Evolutionary conservation across 2,113 vertebrate genomes (phyloP).

Genomic region (Hiodon alosoides): DNA sequence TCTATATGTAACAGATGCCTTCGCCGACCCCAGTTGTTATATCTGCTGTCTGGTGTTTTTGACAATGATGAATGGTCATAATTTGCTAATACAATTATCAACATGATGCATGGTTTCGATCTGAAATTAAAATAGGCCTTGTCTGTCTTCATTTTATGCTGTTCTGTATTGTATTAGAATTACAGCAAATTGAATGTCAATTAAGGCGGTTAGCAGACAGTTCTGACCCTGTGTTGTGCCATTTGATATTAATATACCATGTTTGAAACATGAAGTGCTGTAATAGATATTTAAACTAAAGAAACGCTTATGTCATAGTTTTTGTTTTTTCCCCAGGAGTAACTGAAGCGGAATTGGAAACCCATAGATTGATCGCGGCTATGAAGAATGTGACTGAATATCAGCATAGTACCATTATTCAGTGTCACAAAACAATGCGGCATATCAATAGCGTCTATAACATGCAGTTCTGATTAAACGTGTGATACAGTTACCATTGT

Average conservation of each 20-base stretch:
- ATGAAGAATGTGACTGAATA: background rate
- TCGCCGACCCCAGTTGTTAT: background rate
- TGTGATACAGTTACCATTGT: no score
- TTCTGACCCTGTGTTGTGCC: background rate
- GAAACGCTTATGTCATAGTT: background rate
- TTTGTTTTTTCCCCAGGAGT: background rate
- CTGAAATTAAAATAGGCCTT: constrained; percentile 3
- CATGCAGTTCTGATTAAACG: no score
- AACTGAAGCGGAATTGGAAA: background rate
- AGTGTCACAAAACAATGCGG: no score
- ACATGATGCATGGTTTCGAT: constrained; percentile 15
- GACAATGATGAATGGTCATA: constrained; percentile 1
- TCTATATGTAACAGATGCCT: background rate
- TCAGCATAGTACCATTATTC: background rate
- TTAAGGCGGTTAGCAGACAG: background rate
- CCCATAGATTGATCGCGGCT: background rate
- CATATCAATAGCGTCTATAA: no score
- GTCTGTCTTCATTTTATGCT: background rate
- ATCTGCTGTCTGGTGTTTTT: background rate
- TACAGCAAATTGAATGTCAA: background rate
- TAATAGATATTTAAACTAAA: background rate
- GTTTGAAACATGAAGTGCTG: background rate
- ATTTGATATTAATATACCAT: background rate
- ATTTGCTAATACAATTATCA: background rate
- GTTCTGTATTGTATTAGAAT: background rate